Evolutionary conservation across 2,113 vertebrate genomes (phyloP).

Genomic region (Terrapene triunguis): DNA sequence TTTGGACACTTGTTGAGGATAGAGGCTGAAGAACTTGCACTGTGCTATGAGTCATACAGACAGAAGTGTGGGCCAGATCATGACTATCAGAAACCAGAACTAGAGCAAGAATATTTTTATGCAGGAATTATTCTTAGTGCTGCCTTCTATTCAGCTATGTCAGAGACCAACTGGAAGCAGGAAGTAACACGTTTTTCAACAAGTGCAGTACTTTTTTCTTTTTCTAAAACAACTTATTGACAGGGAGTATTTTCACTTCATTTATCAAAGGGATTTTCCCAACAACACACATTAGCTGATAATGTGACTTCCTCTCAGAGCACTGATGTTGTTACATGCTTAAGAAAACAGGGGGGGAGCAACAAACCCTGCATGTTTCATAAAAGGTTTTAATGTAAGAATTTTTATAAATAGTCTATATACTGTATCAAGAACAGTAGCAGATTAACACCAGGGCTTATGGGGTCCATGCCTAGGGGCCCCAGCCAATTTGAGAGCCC

Average conservation of each 20-base stretch:
- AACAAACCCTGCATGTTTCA: neutral
- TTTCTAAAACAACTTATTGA: neutral
- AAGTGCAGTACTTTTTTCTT: neutral
- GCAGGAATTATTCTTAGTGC: neutral
- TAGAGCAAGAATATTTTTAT: neutral
- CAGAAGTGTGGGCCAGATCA: neutral
- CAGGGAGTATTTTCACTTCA: neutral
- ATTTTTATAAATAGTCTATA: neutral
- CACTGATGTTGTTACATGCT: neutral
- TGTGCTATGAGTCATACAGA: neutral
- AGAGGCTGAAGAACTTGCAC: neutral
- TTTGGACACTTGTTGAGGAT: neutral
- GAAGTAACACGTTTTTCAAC: neutral
- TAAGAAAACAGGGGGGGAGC: neutral
- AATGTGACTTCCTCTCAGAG: neutral
- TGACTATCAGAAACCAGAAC: neutral
- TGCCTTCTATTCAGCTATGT: neutral
- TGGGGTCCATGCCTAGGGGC: no score
- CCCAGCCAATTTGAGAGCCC: no score
- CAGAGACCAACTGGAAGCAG: neutral
- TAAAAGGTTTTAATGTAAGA: neutral
- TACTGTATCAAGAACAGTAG: neutral
- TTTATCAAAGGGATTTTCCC: neutral
- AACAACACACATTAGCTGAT: neutral
- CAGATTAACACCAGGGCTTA: no score